Conservation (phyloP, 1,140 invertebrate species). For the Caenorhabditis tropicalis region DNA sequence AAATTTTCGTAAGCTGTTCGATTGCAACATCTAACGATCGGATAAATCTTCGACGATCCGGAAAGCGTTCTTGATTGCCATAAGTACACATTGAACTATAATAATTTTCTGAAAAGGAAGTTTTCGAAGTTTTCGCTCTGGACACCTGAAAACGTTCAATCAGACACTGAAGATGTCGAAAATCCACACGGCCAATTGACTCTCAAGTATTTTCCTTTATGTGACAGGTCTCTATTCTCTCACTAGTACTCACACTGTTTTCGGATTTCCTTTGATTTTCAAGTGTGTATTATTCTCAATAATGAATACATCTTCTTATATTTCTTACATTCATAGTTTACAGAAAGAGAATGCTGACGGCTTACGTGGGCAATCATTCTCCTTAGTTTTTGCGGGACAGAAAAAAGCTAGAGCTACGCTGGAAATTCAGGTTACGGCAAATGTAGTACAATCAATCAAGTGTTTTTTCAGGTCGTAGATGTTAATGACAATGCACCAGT, state of each 20-base stretch:
- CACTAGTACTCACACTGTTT: not conserved
- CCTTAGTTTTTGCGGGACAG: slow-evolving; percentile 44
- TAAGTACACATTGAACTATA: too few relatives aligned
- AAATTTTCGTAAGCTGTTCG: too few relatives aligned
- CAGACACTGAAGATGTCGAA: not conserved
- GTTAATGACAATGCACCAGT: slow-evolving; percentile 58
- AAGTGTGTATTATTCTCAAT: slow-evolving; percentile 3
- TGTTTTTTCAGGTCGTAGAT: slow-evolving; percentile 51
- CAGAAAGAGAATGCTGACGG: slow-evolving; percentile 51
- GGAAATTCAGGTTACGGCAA: slow-evolving; percentile 30
- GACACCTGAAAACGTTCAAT: not conserved
- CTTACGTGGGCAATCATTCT: slow-evolving; percentile 52
- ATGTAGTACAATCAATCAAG: not conserved
- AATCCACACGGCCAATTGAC: slow-evolving; percentile 7
- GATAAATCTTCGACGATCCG: too few relatives aligned
- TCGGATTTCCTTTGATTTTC: not conserved
- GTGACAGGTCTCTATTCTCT: not conserved
- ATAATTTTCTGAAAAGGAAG: not conserved
- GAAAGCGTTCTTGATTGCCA: too few relatives aligned
- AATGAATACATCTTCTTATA: not conserved
- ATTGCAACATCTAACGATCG: too few relatives aligned
- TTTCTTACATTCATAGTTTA: not conserved
- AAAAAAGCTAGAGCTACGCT: slow-evolving; percentile 46
- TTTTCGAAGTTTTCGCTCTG: not conserved
- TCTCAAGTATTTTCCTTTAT: slow-evolving; percentile 22